Base-by-base conservation (phyloP, 30 jellyfish, hydroid and myxozoan genomes). In the Aurelia coerulea region DNA sequence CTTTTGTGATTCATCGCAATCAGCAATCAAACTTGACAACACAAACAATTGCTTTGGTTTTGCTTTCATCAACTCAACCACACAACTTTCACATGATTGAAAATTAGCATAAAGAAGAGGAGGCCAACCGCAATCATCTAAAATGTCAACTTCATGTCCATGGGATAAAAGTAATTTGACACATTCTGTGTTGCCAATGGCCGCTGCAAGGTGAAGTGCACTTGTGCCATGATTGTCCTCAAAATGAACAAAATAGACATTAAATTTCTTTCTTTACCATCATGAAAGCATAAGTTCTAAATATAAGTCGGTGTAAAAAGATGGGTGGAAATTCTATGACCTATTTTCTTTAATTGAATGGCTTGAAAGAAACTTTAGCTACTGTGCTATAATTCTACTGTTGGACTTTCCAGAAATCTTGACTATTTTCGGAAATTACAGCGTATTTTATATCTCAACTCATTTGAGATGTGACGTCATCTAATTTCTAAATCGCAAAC, bases 61-160 rank as follows among this genome's bases (percentile, higher is more conserved):
- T 42, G 90, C 90, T 51, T 78, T 62, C 89, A 92, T 86, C 79
- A 92, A 59, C 19, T 65, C 89, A 15, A 87, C 88, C 10, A 92
- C 98, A 88, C 91, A 86, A 63, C 87, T 72, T 81, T 92, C 93
- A 54, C 83, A 66, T 2, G 95, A 74, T 65, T 80, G 93, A 54
- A 92, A 92, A 79, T 92, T 92, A 23, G 98, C 98, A 70, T 92
- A 92, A 49, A 92, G 85, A 18, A 92, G 89, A 6, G 98, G 98
- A 18, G 97, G 98, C 98, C 98, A 92, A 11, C 98, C 98, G 60
- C 87, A 71, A 66, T 80, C 79, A 65, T 92, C 98, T 35, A 86
- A 65, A 59, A 97, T 70, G 42, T 92, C 92, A 11, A 87, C 97
- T 31, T 75, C 79, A 63, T 92, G 98, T 5, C 98, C 98, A 81